Conservation (phyloP, 2,797 vertebrate genomes). For the Sandelia bainsii region DNA sequence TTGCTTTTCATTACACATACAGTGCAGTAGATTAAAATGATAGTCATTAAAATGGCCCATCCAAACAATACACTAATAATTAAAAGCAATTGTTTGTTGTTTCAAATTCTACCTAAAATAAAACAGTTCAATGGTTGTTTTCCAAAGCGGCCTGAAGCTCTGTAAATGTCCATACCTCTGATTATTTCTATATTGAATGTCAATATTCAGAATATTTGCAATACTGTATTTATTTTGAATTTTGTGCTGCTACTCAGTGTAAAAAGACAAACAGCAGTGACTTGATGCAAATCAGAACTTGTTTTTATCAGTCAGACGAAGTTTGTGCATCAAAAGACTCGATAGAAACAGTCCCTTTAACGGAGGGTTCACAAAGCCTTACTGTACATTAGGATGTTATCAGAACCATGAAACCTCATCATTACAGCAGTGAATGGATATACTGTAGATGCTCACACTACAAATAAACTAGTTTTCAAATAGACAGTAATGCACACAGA, state of each 20-base stretch:
- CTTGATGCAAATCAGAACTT: neutral
- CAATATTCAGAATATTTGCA: no score
- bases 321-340: slow-evolving; percentile 28
- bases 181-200: neutral
- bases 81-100: neutral
- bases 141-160: slow-evolving; percentile 15
- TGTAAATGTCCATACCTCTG: neutral
- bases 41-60: neutral
- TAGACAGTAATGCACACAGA: neutral
- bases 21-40: neutral
- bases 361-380: slow-evolving; percentile 49
- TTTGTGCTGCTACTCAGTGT: slow-evolving; percentile 4
- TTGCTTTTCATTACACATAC: slow-evolving; percentile 1
- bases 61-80: neutral
- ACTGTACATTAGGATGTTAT: slow-evolving; percentile 31
- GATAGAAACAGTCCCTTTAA: slow-evolving; percentile 45
- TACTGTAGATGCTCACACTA: neutral
- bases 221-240: neutral
- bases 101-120: neutral
- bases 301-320: neutral
- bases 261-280: neutral
- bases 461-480: no score
- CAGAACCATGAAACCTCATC: slow-evolving; percentile 66
- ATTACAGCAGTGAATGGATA: slow-evolving; percentile 11
- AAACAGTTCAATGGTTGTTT: neutral